These are phyloP conservation scores for Garra rufa DNA, from an alignment of 2,113 vertebrate genomes.

Conservation along the genomic window DNA sequence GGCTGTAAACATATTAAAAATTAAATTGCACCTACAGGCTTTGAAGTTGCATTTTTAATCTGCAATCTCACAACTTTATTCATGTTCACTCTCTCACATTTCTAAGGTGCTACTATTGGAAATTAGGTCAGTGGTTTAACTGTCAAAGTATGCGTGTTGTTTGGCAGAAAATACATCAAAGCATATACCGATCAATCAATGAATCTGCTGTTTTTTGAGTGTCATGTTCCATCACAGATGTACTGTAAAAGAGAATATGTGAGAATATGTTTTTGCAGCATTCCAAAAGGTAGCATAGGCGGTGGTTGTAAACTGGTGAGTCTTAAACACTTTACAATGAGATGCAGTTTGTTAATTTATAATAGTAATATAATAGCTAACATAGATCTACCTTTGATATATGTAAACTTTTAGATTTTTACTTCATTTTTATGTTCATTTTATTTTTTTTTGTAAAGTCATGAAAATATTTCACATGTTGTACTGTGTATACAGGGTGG, in stretches of 20 bases:
- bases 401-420: too few relatives aligned
- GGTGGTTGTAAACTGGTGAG: neutral
- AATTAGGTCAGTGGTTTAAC: constrained; percentile 37
- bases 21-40: constrained; percentile 75
- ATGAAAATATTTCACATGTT: too few relatives aligned
- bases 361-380: too few relatives aligned
- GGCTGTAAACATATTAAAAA: constrained; percentile 78
- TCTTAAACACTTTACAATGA: too few relatives aligned
- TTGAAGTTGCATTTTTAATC: constrained; percentile 69
- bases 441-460: too few relatives aligned
- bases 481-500: too few relatives aligned
- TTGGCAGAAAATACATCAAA: neutral
- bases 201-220: neutral
- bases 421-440: too few relatives aligned
- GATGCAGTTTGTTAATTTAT: too few relatives aligned
- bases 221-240: neutral
- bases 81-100: constrained; percentile 40
- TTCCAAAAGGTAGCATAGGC: neutral
- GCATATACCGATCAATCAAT: neutral
- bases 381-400: too few relatives aligned
- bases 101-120: constrained; percentile 20
- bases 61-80: constrained; percentile 56
- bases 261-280: neutral
- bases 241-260: neutral
- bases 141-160: neutral